Conservation (phyloP, 1,140 invertebrate species). For the Belonocnema kinseyi region DNA sequence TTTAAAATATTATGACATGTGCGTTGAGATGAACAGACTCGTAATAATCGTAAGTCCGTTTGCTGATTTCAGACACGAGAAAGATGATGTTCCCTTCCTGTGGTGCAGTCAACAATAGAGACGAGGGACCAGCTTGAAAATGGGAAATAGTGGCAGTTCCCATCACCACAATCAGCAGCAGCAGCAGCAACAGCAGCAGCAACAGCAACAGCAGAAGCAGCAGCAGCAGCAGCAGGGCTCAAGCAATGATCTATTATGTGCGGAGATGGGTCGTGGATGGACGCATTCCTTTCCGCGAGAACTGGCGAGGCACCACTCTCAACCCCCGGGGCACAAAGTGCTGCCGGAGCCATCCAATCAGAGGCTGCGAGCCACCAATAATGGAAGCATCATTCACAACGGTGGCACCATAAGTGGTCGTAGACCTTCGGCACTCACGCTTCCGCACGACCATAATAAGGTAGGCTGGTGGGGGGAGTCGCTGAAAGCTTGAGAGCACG, state of each 20-base stretch:
- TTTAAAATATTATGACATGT: no score
- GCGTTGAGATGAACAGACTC: no score
- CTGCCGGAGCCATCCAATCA: constrained; percentile 80
- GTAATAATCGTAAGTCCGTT: no score
- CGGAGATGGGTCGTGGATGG: constrained; percentile 62
- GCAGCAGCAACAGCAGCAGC: no score
- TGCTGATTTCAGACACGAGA: no score
- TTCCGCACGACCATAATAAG: constrained; percentile 65
- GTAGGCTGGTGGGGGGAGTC: constrained; percentile 41
- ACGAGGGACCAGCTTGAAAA: constrained; percentile 42
- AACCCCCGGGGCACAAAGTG: constrained; percentile 78
- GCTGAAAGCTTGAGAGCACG: not conserved
- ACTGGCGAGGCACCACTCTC: constrained; percentile 59
- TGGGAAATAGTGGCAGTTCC: constrained; percentile 64
- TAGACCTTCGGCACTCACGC: constrained; percentile 62
- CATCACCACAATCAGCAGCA: constrained; percentile 40
- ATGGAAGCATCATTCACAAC: constrained; percentile 86
- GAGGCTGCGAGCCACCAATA: constrained; percentile 83
- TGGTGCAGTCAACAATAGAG: not conserved
- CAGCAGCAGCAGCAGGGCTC: constrained; percentile 45
- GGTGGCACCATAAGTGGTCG: constrained; percentile 86
- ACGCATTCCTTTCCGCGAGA: constrained; percentile 74
- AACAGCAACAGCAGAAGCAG: not conserved
- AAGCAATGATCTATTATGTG: constrained; percentile 36
- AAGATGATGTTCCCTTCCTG: no score